Percentiles rank a stretch among this genome's conserved stretches.
phyloP scores from a whole-genome alignment of 1,140 invertebrate genomes.

The Brachionus plicatilis region DNA sequence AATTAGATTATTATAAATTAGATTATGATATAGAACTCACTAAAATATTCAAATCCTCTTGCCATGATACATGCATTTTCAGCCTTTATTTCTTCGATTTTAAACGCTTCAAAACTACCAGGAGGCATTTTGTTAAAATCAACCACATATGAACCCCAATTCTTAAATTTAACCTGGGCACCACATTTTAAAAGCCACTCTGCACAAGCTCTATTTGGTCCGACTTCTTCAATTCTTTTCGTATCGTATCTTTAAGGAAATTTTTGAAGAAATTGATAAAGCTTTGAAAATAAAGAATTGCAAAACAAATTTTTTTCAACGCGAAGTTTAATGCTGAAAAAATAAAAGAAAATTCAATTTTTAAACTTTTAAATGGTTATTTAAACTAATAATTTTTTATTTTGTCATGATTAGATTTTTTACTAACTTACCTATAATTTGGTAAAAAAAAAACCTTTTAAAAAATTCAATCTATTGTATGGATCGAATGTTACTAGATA shows the following conservation, averaged over 20 bases:
- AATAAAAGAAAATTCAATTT: no score
- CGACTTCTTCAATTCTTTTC: constrained; percentile 66
- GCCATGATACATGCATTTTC: constrained; percentile 69
- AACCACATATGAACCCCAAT: constrained; percentile 56
- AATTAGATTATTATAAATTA: no score
- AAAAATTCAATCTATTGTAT: no score
- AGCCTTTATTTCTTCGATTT: constrained; percentile 69
- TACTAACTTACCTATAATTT: no score
- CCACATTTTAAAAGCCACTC: constrained; percentile 82
- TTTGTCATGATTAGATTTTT: no score
- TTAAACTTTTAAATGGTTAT: no score
- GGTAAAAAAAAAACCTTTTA: no score
- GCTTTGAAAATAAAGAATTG: background rate
- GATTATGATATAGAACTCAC: constrained; percentile 53
- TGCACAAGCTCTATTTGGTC: constrained; percentile 77
- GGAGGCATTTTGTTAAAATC: constrained; percentile 69
- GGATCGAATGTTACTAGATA: no score
- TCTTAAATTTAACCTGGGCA: constrained; percentile 66
- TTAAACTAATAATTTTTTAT: no score
- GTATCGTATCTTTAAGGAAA: constrained; percentile 61
- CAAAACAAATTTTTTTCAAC: background rate
- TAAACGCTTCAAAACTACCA: constrained; percentile 52
- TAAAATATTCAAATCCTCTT: constrained; percentile 71
- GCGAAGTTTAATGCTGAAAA: no score
- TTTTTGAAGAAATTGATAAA: background rate